Percentiles rank a stretch among this genome's conserved stretches.
These are phyloP conservation scores for Glyphotaelius pellucidus DNA, from an alignment of 2,888 invertebrate genomes.

Conservation along the genomic window DNA sequence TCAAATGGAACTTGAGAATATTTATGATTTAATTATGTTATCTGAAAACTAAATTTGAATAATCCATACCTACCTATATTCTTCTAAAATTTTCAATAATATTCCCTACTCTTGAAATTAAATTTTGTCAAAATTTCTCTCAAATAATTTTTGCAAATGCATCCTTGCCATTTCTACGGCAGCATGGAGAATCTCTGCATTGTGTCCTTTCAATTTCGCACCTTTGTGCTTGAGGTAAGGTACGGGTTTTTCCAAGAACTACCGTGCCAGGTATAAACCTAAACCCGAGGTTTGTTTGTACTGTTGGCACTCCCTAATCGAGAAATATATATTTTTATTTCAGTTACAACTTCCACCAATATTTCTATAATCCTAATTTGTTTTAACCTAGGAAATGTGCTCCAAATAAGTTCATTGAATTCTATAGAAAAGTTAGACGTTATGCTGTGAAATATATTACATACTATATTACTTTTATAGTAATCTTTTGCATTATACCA, in stretches of 20 bases:
- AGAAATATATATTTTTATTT: neutral
- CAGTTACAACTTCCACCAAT: no score
- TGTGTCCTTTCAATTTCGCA: neutral
- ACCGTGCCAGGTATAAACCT: neutral
- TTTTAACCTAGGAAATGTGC: neutral
- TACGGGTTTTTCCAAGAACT: neutral
- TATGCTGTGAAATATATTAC: no score
- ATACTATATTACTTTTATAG: no score
- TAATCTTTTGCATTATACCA: no score
- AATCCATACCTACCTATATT: neutral
- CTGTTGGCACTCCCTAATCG: neutral
- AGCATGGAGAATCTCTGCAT: neutral
- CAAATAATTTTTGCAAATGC: neutral
- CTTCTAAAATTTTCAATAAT: neutral
- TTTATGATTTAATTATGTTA: no score
- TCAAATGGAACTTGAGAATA: neutral
- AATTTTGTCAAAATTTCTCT: neutral
- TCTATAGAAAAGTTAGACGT: neutral
- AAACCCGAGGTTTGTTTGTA: neutral
- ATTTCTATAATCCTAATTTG: no score
- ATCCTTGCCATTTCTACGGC: neutral
- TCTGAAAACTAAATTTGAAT: neutral
- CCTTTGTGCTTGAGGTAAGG: neutral
- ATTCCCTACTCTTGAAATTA: neutral
- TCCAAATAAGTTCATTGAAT: neutral